Evolutionary conservation across 2,113 vertebrate genomes (phyloP).

Genomic region (Rhombomys opimus): DNA sequence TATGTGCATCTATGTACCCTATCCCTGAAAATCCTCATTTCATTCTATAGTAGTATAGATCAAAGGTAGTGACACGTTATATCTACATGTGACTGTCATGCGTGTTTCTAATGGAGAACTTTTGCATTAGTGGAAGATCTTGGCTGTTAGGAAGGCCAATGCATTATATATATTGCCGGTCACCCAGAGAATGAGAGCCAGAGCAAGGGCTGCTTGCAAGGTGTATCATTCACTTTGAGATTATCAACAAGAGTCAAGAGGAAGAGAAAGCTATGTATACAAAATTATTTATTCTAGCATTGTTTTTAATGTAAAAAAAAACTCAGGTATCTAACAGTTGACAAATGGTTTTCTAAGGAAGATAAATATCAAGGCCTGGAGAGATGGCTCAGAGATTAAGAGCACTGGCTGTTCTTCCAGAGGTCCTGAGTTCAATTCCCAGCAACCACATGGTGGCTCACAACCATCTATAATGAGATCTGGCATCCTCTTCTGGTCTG

Average conservation of each 20-base stretch:
- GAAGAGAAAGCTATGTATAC: neutral
- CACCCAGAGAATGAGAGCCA: neutral
- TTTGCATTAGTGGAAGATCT: neutral
- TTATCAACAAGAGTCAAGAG: slow-evolving; percentile 8
- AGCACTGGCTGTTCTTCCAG: too few species aligned
- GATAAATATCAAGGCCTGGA: too few species aligned
- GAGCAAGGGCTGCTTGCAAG: slow-evolving; percentile 24
- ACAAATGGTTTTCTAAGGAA: slow-evolving; percentile 2
- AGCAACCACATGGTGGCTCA: too few species aligned
- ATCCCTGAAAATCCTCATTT: slow-evolving; percentile 25
- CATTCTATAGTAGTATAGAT: neutral
- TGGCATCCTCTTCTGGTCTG: too few species aligned
- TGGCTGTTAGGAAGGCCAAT: neutral
- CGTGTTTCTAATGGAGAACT: slow-evolving; percentile 9
- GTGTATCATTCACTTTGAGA: slow-evolving; percentile 17
- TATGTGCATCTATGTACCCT: neutral
- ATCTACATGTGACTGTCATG: neutral
- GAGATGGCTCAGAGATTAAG: too few species aligned
- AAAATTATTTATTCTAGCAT: slow-evolving; percentile 48
- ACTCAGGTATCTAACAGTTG: slow-evolving; percentile 16
- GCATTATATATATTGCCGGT: neutral
- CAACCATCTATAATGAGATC: too few species aligned
- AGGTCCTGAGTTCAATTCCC: too few species aligned
- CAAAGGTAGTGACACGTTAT: neutral
- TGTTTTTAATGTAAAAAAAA: slow-evolving; percentile 47